Percentiles rank a stretch among this genome's conserved stretches.
These are phyloP conservation scores for Thera obeliscata DNA, from an alignment of 2,888 invertebrate genomes.

Conservation along the genomic window DNA sequence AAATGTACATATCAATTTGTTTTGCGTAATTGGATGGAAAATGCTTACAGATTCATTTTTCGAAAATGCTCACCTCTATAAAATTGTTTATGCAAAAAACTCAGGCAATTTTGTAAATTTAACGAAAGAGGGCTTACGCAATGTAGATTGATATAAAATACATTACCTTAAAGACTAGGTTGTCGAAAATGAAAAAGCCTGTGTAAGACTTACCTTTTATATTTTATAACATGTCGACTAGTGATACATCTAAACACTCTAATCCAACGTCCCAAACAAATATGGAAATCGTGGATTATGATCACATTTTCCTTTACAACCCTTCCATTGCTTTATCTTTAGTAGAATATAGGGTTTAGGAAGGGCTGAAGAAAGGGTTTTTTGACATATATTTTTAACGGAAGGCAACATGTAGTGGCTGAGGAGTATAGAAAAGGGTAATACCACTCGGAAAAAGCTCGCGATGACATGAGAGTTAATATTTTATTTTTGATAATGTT, in stretches of 20 bases:
- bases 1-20: slow-evolving; percentile 51
- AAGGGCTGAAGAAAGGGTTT: slow-evolving; percentile 56
- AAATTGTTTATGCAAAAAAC: not conserved
- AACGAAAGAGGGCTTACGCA: not conserved
- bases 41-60: slow-evolving; percentile 39
- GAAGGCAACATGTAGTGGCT: slow-evolving; percentile 57
- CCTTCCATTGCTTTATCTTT: slow-evolving; percentile 66
- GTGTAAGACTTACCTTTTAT: not conserved
- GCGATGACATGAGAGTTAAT: slow-evolving; percentile 65
- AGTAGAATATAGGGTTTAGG: slow-evolving; percentile 49
- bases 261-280: slow-evolving; percentile 62
- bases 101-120: not conserved
- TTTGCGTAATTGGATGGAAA: slow-evolving; percentile 52
- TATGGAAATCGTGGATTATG: slow-evolving; percentile 70
- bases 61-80: slow-evolving; percentile 18
- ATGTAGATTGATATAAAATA: no score
- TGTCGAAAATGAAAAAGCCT: no score
- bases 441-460: slow-evolving; percentile 43
- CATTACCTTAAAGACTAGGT: no score
- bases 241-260: slow-evolving; percentile 39
- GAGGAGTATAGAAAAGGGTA: slow-evolving; percentile 56
- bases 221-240: not conserved
- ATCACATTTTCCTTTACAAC: slow-evolving; percentile 73
- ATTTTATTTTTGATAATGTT: slow-evolving; percentile 42
- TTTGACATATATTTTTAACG: slow-evolving; percentile 64